Conservation (phyloP, 2,797 vertebrate species). For the Jordanella pulchra region DNA sequence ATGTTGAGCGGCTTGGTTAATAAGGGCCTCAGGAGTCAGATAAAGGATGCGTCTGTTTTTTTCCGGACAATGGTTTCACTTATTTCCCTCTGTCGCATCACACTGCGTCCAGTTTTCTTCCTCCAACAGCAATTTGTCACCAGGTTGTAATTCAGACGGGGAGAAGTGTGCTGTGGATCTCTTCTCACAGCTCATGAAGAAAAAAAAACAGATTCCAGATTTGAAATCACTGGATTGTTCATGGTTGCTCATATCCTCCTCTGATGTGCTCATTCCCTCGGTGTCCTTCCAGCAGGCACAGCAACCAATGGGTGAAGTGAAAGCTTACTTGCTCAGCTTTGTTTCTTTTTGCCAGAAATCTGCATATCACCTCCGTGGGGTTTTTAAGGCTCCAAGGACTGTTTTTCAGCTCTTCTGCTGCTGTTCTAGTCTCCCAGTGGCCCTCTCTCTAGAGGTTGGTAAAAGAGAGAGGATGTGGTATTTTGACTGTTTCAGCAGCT, state of each 20-base stretch:
- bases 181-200: not conserved
- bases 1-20: constrained; percentile 60
- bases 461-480: constrained; percentile 34
- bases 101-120: constrained; percentile 14
- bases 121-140: constrained; percentile 23
- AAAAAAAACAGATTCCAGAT: constrained; percentile 19
- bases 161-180: constrained; percentile 22
- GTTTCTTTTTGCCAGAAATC: constrained; percentile 33
- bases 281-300: constrained; percentile 23
- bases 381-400: constrained; percentile 33
- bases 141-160: constrained; percentile 27
- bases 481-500: constrained; percentile 41
- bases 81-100: constrained; percentile 24
- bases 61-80: constrained; percentile 34
- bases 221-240: constrained; percentile 32
- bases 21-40: constrained; percentile 38
- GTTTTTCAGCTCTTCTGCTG: constrained; percentile 46
- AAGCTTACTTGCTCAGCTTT: constrained; percentile 26
- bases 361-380: constrained; percentile 30
- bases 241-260: constrained; percentile 61
- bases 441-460: constrained; percentile 30
- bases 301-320: constrained; percentile 30
- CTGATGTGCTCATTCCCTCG: constrained; percentile 32
- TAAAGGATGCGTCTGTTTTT: constrained; percentile 67
- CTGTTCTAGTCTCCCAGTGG: constrained; percentile 17